Evolutionary conservation across 2,888 invertebrate species (phyloP), one percentile per base, ranked within the genome.

Genomic region (Patella depressa): DNA sequence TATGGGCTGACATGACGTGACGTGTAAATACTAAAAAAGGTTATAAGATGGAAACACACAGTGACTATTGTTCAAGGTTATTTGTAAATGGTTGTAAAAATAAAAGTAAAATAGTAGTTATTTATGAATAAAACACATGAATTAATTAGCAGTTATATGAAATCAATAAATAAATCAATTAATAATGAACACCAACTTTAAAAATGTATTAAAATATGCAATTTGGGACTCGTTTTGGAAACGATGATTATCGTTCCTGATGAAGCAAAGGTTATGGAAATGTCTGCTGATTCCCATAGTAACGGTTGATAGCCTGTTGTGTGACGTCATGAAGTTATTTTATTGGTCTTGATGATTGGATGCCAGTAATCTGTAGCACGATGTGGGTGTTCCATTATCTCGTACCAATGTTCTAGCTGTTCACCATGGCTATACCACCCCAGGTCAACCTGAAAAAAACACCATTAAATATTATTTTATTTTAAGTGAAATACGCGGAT

Each of bases 381-480:
- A 76, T 89, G 89, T 17, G 89, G 89, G 53, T 89, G 89, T 73
- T 89, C 89, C 89, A 89, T 89, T 57, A 89, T 88, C 73, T 89
- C 88, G 75, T 88, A 89, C 89, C 89, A 89, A 77, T 89, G 89
- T 57, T 88, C 88, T 29, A 89, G 80, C 74, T 88, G 88, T 76
- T 88, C 88, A 9, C 89, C 89, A 71, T 89, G 89, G 55, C 88
- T 88, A 78, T 88, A 88, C 89, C 89, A 89, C 9, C 89, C 89
- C 53, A 89, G 82, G 70, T 89, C 89, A 57, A 88, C 88, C 89
- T 89, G 80, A 0, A 77, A 74, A 53, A 59, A 75, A 71, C 29
- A 71, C 0, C 34, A 45, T 45, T 45, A 5, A 5, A 45, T 45
- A 45, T 45, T 45, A 45, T 45, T 9, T 9, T 45, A 45, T 45